These are phyloP conservation scores for Trichogramma evanescens DNA, from an alignment of 2,888 invertebrate species.

Conservation along the genomic window DNA sequence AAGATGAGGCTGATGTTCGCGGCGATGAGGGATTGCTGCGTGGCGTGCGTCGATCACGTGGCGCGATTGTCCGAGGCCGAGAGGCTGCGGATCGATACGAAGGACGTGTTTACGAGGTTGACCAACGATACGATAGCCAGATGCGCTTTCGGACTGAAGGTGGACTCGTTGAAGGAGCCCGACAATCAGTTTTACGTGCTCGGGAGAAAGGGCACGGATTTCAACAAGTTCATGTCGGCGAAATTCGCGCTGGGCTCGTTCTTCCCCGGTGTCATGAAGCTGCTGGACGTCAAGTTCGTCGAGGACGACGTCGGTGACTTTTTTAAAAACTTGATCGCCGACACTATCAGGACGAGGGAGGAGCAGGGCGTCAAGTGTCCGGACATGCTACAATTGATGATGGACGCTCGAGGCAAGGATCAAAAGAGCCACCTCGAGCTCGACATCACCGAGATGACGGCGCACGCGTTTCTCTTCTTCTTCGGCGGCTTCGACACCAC, in stretches of 20 bases:
- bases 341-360: too few species aligned
- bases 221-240: conserved; percentile 3
- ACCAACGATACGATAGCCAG: conserved; percentile 32
- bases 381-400: too few species aligned
- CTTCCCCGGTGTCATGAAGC: too few species aligned
- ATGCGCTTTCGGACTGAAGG: conserved; percentile 29
- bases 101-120: conserved; percentile 28
- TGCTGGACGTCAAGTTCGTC: too few species aligned
- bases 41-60: conserved; percentile 29
- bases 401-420: conserved; percentile 28
- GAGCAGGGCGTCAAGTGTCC: too few species aligned
- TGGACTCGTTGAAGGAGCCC: conserved; percentile 28
- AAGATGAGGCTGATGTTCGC: conserved; percentile 53
- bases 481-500: conserved; percentile 35
- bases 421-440: conserved; percentile 2
- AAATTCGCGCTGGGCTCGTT: too few species aligned
- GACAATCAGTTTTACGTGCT: conserved; percentile 30
- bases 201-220: conserved; percentile 20
- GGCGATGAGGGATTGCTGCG: conserved; percentile 42
- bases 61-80: conserved; percentile 9
- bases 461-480: conserved; percentile 45
- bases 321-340: too few species aligned
- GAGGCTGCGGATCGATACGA: conserved; percentile 27
- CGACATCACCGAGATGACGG: conserved; percentile 40
- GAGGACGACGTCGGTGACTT: too few species aligned